Conservation (phyloP, 2,888 invertebrate species). For the Agriopis leucophaearia region DNA sequence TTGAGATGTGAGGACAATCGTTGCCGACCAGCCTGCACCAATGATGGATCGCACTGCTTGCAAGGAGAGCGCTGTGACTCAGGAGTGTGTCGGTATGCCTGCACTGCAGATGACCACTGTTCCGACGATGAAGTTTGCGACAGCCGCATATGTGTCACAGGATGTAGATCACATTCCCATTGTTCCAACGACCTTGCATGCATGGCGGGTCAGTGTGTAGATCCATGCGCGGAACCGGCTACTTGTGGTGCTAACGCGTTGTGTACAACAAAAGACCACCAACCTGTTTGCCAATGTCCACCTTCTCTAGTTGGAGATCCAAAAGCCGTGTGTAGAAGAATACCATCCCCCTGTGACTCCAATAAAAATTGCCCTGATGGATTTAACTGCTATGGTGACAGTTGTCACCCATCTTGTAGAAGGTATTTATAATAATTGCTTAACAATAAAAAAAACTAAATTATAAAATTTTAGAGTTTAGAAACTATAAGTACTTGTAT, state of each 20-base stretch:
- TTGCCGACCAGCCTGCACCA: constrained; percentile 93
- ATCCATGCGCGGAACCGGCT: constrained; percentile 91
- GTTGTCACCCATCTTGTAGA: constrained; percentile 92
- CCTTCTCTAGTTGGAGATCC: constrained; percentile 91
- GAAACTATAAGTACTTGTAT: not conserved
- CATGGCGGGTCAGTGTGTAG: constrained; percentile 91
- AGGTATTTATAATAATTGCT: constrained; percentile 78
- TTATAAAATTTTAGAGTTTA: not conserved
- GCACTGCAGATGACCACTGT: constrained; percentile 94
- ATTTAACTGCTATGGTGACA: constrained; percentile 92
- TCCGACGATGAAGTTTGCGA: constrained; percentile 95
- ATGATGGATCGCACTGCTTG: constrained; percentile 90
- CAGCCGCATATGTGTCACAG: constrained; percentile 91
- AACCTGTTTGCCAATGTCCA: constrained; percentile 91
- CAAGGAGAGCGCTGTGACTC: constrained; percentile 92
- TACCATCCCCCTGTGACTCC: constrained; percentile 87
- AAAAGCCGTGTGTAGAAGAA: constrained; percentile 90
- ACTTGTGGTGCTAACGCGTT: constrained; percentile 94
- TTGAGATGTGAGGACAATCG: constrained; percentile 90
- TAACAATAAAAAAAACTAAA: not conserved
- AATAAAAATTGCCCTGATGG: constrained; percentile 90
- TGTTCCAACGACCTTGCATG: constrained; percentile 92
- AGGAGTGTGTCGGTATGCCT: constrained; percentile 94
- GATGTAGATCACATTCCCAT: constrained; percentile 93
- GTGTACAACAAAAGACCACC: constrained; percentile 90